Base-by-base conservation (phyloP, 2,797 vertebrate species). In the Leptatherina wallacei region DNA sequence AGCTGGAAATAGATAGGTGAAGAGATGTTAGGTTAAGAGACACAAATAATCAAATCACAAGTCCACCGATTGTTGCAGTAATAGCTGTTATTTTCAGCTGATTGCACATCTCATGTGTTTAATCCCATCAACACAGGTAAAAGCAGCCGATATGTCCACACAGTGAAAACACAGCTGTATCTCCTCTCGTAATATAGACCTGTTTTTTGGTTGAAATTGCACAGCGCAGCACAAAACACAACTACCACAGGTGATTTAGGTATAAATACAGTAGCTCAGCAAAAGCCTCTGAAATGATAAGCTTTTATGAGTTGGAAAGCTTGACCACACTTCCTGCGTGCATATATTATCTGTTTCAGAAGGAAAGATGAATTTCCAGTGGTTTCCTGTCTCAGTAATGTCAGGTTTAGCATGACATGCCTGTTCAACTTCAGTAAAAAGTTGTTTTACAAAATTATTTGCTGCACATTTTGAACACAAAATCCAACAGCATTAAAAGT, bases 191-290 rank as follows among this genome's bases (percentile, higher is more conserved):
- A 54, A 70, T 29, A 63, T 51, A 69, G 61, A 56, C 49, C 47
- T 36, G 55, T 71, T 76, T 80, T 81, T 80, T 22, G 58, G 54
- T 32, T 52, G 24, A 75, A 81, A 71, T 67, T 85, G 72, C 67
- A 68, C 24, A 59, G 42, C 61, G 6, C 56, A 72, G 76, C 67
- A 75, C 55, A 78, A 73, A 80, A 35, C 60, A 71, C 13, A 1
- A 61, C 29, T 47, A 36, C 68, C 24, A 69, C 69, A 51, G 72
- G 62, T 73, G 76, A 77, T 83, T 76, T 49, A 36, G 0, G 35
- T 44, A 58, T 60, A 76, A 78, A 84, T 54, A 67, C 42, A 69
- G 72, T n/a, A 71, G 44, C 75, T 77, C 65, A 66, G 64, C 84
- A 71, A 75, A 83, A 71, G 47, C 33, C 30, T 51, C 20, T 78